phyloP scores from a whole-genome alignment of 2,113 vertebrate genomes.

The Dromaius novaehollandiae region DNA sequence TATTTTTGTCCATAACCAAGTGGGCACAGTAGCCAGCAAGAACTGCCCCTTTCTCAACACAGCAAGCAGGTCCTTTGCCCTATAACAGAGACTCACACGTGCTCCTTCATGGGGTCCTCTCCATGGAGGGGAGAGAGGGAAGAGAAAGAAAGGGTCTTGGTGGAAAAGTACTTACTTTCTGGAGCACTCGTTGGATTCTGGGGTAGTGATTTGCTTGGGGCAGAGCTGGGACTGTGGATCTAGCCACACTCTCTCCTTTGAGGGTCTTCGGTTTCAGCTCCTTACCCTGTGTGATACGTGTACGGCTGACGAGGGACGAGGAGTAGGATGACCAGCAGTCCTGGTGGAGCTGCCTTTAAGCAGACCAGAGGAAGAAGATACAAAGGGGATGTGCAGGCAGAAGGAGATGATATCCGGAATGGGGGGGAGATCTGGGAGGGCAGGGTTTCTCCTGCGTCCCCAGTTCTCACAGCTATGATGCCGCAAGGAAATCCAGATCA shows the following conservation, averaged over 20 bases:
- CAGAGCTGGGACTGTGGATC: neutral
- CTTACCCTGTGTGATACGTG: neutral
- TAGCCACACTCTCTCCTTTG: neutral
- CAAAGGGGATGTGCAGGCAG: rapidly evolving
- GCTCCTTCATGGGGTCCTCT: neutral
- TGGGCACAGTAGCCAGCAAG: neutral
- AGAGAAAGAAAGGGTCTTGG: neutral
- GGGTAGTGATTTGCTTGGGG: neutral
- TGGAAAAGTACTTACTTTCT: neutral
- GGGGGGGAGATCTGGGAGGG: neutral
- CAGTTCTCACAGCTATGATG: neutral
- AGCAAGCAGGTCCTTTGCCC: neutral
- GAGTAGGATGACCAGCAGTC: rapidly evolving
- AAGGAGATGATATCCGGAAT: neutral
- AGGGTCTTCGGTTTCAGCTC: neutral
- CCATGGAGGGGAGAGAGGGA: neutral
- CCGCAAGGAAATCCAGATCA: neutral
- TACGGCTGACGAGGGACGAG: neutral
- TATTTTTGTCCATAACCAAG: neutral
- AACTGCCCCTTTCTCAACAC: neutral
- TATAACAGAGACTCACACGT: neutral
- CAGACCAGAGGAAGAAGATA: neutral
- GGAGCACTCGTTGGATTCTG: no score
- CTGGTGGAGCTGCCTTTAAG: neutral
- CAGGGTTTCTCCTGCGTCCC: neutral